phyloP scores from a whole-genome alignment of 2,797 vertebrate genomes.

The Sebastes reedi region DNA sequence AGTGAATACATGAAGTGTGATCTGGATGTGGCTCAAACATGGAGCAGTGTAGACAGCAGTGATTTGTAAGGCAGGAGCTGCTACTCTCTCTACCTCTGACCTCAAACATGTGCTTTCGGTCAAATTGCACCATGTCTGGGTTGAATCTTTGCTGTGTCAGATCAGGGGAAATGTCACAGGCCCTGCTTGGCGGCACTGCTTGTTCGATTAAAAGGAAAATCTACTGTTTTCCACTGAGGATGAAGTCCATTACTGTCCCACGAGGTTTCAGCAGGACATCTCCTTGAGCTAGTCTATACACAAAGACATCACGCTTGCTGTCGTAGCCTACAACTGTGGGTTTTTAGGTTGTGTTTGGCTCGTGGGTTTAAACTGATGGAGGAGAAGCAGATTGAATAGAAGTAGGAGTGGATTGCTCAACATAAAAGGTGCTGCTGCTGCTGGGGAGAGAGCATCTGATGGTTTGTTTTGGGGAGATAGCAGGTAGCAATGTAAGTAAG shows the following conservation, averaged over 20 bases:
- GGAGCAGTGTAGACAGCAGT: constrained; percentile 25
- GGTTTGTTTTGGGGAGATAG: constrained; percentile 32
- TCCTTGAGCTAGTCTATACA: constrained; percentile 52
- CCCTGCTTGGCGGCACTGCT: background rate
- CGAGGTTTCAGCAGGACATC: constrained; percentile 29
- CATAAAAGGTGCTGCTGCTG: constrained; percentile 35
- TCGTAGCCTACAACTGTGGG: constrained; percentile 22
- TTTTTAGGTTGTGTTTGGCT: constrained; percentile 29
- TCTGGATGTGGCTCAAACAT: constrained; percentile 57
- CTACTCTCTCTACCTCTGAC: constrained; percentile 31
- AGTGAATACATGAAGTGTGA: background rate
- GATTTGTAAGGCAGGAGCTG: constrained; percentile 38
- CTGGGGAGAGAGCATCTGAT: constrained; percentile 30
- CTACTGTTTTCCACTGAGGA: constrained; percentile 6
- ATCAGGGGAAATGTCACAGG: background rate
- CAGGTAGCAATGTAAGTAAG: constrained; percentile 20
- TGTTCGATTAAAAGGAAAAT: constrained; percentile 21
- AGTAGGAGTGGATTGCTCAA: constrained; percentile 26
- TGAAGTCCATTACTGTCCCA: constrained; percentile 22
- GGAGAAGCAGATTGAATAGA: constrained; percentile 18
- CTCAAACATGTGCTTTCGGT: constrained; percentile 18
- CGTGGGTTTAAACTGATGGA: constrained; percentile 25
- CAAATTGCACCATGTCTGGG: constrained; percentile 3
- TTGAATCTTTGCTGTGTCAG: background rate
- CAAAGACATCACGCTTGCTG: constrained; percentile 57